These are phyloP conservation scores for Thymelicus sylvestris DNA, from an alignment of 2,888 invertebrate species.

Conservation along the genomic window DNA sequence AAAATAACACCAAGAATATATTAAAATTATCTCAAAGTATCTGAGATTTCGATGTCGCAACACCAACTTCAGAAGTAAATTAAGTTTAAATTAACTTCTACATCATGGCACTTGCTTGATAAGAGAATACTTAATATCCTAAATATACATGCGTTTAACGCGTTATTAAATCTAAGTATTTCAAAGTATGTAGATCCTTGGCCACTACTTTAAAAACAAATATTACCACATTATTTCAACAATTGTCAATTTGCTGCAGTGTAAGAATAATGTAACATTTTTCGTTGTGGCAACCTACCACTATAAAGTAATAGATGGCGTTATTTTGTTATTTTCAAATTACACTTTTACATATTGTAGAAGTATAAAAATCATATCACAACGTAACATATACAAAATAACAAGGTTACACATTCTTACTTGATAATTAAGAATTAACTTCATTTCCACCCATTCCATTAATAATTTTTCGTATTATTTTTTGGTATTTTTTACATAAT, in stretches of 20 bases:
- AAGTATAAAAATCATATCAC: too few relatives aligned
- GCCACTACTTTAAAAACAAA: slow-evolving; percentile 55
- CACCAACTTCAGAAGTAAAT: slow-evolving; percentile 56
- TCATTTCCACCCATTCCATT: slow-evolving; percentile 54
- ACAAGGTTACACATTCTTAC: background rate
- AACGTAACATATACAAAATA: too few relatives aligned
- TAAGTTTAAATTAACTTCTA: slow-evolving; percentile 60
- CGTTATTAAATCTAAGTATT: slow-evolving; percentile 59
- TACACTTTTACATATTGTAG: too few relatives aligned
- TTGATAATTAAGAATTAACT: background rate
- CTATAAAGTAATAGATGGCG: background rate
- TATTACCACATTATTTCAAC: slow-evolving; percentile 6
- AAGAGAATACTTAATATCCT: slow-evolving; percentile 57
- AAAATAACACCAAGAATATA: slow-evolving; percentile 30
- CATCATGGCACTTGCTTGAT: slow-evolving; percentile 67
- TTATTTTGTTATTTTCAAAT: background rate
- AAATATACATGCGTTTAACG: slow-evolving; percentile 66
- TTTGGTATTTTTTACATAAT: slow-evolving; percentile 41
- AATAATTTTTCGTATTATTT: slow-evolving; percentile 52
- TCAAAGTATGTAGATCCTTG: slow-evolving; percentile 58
- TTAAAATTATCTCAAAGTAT: slow-evolving; percentile 37
- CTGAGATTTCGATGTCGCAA: slow-evolving; percentile 48
- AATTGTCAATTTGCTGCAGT: background rate
- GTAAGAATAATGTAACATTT: too few relatives aligned
- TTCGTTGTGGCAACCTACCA: background rate